Evolutionary conservation across 2,888 invertebrate species (phyloP), one percentile per base, ranked within the genome.

Genomic region (Nycteola revayana): DNA sequence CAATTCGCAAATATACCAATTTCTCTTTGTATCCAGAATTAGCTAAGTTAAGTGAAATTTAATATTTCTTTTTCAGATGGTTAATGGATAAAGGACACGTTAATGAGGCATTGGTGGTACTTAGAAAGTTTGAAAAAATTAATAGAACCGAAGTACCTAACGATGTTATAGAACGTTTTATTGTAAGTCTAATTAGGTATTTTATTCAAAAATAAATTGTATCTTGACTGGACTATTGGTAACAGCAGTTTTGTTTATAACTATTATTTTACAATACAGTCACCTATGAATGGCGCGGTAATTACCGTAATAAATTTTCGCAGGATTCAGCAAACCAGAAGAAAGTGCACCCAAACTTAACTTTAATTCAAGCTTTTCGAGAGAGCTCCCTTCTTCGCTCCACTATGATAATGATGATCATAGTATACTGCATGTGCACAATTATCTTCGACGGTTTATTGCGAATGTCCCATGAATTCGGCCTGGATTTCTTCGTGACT

Each of bases 391-490:
- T 77, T 0, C 66, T 87, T 2, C 73, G 86, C 0, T 56, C 36
- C 32, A 72, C 78, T 38, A 58, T 84, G 66, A 17, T 69, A 0
- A 52, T 70, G 11, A 71, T 87, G 75, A 55, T 82, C 27, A 28
- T 76, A 3, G 77, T 81, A 25, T 86, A 81, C 65, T 82, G 85
- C 79, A 66, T 74, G 2, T 78, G 78, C 28, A 78, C 87, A 3
- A 43, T 86, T 31, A 73, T 85, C 43, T 88, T 86, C 59, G 87
- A 88, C 49, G 86, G 80, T 0, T 75, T 88, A n/a, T 85, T 88
- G 32, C 58, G 87, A 28, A 68, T 88, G 73, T 85, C 86, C 0
- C 86, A 88, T 41, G 79, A 73, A 0, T 67, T 88, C 5, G 87
- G 87, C 0, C 61, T 82, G 6, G 77, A 88, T 60, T 87, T 86